A percentile compares a stretch with the other conserved stretches of the same genome.
Evolutionary conservation across 2,113 vertebrate species (phyloP).

Genomic region (Circaetus gallicus): DNA sequence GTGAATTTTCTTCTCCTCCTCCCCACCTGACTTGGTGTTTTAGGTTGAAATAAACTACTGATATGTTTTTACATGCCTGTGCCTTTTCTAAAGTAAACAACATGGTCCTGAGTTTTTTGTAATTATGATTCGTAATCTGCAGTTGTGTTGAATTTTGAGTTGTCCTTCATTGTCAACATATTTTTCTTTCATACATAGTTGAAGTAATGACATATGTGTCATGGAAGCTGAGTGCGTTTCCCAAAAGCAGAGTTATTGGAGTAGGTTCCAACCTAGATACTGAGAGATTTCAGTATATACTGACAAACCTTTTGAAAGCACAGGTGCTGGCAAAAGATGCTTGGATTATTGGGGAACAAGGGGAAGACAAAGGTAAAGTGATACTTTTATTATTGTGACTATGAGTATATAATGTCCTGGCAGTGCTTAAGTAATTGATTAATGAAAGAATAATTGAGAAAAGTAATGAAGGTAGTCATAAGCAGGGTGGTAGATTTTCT

Average conservation of each 20-base stretch:
- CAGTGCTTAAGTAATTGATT: background rate
- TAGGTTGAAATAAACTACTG: background rate
- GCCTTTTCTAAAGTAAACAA: background rate
- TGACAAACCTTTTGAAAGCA: conserved; percentile 77
- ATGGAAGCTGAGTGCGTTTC: conserved; percentile 90
- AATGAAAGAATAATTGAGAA: background rate
- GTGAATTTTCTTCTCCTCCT: background rate
- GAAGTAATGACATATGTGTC: conserved; percentile 93
- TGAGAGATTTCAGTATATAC: conserved; percentile 80
- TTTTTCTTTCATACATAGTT: conserved; percentile 73
- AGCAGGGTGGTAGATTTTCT: background rate
- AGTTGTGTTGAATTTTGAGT: background rate
- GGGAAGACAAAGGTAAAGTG: conserved; percentile 88
- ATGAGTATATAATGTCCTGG: background rate
- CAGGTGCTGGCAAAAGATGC: conserved; percentile 74
- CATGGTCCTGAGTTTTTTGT: background rate
- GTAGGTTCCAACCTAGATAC: conserved; percentile 93
- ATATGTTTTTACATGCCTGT: background rate
- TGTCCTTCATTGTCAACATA: background rate
- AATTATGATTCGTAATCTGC: background rate
- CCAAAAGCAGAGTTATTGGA: conserved; percentile 84
- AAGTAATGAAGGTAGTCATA: background rate
- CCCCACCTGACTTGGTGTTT: background rate
- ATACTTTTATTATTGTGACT: background rate
- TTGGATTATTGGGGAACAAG: conserved; percentile 92